Conservation (phyloP, 2,113 vertebrate genomes). For the Colistium nudipinnis region DNA sequence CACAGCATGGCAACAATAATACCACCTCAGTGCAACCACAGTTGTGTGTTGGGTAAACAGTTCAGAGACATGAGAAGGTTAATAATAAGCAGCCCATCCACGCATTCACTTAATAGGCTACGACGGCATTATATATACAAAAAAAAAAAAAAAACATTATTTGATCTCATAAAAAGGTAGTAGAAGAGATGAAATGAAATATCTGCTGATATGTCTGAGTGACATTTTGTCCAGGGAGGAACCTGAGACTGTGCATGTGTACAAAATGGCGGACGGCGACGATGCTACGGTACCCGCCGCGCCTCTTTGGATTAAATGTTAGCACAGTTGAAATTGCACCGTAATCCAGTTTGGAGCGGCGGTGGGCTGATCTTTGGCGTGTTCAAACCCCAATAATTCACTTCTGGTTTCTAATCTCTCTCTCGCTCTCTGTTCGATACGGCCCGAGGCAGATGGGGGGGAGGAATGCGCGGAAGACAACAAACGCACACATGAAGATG, state of each 20-base stretch:
- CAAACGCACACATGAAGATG: slow-evolving; percentile 58
- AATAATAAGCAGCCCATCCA: too few relatives aligned
- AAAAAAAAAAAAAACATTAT: not conserved
- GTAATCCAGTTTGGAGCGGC: slow-evolving; percentile 57
- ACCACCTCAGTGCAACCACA: not conserved
- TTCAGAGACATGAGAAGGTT: not conserved
- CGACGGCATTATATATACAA: too few relatives aligned
- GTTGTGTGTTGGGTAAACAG: not conserved
- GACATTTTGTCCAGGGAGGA: slow-evolving; percentile 9
- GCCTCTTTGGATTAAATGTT: slow-evolving; percentile 63
- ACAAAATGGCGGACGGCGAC: slow-evolving; percentile 49
- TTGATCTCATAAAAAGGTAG: not conserved
- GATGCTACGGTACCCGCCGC: slow-evolving; percentile 34
- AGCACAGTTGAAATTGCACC: slow-evolving; percentile 55
- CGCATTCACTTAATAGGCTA: too few relatives aligned
- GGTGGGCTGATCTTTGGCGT: slow-evolving; percentile 66
- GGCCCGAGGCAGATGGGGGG: slow-evolving; percentile 74
- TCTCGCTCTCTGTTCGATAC: slow-evolving; percentile 50
- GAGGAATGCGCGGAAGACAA: slow-evolving; percentile 71
- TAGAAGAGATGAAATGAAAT: slow-evolving; percentile 10
- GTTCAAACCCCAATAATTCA: slow-evolving; percentile 67
- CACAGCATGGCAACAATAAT: slow-evolving; percentile 9
- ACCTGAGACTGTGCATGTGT: slow-evolving; percentile 23
- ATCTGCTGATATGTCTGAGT: not conserved
- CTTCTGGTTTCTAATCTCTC: slow-evolving; percentile 64